Percentiles rank a stretch among this genome's conserved stretches.
phyloP scores from a whole-genome alignment of 2,888 invertebrate genomes.

The Neoitamus cyanurus region DNA sequence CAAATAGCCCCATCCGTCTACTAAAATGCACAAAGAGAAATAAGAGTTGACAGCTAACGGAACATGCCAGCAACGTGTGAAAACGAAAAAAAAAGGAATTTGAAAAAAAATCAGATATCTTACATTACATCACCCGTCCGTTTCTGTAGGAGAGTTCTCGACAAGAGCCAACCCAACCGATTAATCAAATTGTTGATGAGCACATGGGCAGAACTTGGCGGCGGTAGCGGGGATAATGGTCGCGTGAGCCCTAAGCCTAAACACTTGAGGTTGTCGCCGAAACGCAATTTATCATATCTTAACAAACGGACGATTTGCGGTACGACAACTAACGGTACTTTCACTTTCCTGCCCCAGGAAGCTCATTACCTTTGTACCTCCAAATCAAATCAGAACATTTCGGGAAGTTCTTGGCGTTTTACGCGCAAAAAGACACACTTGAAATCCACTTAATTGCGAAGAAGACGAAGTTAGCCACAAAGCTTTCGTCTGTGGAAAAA shows the following conservation, averaged over 20 bases:
- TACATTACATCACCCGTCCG: not conserved
- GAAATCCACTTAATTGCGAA: not conserved
- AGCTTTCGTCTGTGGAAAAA: not conserved
- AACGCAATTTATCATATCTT: not conserved
- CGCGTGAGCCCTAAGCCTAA: not conserved
- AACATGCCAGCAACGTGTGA: not conserved
- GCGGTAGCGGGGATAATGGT: not conserved
- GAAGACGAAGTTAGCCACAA: not conserved
- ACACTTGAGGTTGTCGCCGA: not conserved
- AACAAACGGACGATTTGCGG: not conserved
- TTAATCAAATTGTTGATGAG: not conserved
- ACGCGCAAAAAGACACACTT: not conserved
- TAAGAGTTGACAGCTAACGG: not conserved
- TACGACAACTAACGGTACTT: not conserved
- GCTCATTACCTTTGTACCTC: not conserved
- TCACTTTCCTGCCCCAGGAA: not conserved
- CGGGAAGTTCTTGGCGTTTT: not conserved
- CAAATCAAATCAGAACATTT: not conserved
- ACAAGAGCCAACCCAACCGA: not conserved
- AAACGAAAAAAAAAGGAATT: not conserved
- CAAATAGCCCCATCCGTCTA: not conserved
- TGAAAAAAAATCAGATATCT: not conserved
- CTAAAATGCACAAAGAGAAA: not conserved
- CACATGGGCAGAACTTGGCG: not conserved
- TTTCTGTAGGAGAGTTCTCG: not conserved